Evolutionary conservation across 2,888 invertebrate genomes (phyloP), one percentile per base, ranked within the genome.

Genomic region (Junonia oenone): DNA sequence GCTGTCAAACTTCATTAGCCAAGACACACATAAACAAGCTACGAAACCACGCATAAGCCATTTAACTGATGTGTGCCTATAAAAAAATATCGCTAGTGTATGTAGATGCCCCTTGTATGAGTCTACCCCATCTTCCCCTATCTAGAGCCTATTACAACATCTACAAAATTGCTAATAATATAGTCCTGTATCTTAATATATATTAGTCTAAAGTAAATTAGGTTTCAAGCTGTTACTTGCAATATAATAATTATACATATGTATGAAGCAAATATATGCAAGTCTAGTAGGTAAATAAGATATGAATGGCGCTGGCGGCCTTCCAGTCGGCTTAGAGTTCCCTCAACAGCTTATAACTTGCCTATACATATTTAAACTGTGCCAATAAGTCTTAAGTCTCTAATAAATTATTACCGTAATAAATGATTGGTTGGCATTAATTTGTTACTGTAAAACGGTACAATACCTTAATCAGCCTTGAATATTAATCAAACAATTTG

Each of bases 251-350:
- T n/a, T n/a, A 13, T 14, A 14, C 6, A 14, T 6, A 35, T 35
- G 6, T 35, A 14, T 6, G 3, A 3, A 22, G 22, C 22, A 22
- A 22, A 22, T 5, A 5, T n/a, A 19, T 19, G n/a, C 38, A 17
- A 40, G 17, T 19, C n/a, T 11, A 40, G 19, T 19, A 22, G 22
- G 5, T 22, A 40, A 40, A 77, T 76, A 73, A 70, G 69, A 70
- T 76, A 78, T 78, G 80, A 79, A 81, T 73, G 72, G 75, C 75
- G 62, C 75, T 84, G 84, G 83, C 81, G 49, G 45, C 47, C 38
- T 55, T 78, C 83, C 83, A 83, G 72, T 52, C 63, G 56, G 68
- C 65, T 67, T 65, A 66, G 62, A 65, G 67, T 66, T 68, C 66
- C 69, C 72, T 72, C 61, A 61, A 65, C 62, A 59, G 62, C 62